These are phyloP conservation scores for Agrenia bidenticulata DNA, from an alignment of 2,888 invertebrate species.

Conservation along the genomic window DNA sequence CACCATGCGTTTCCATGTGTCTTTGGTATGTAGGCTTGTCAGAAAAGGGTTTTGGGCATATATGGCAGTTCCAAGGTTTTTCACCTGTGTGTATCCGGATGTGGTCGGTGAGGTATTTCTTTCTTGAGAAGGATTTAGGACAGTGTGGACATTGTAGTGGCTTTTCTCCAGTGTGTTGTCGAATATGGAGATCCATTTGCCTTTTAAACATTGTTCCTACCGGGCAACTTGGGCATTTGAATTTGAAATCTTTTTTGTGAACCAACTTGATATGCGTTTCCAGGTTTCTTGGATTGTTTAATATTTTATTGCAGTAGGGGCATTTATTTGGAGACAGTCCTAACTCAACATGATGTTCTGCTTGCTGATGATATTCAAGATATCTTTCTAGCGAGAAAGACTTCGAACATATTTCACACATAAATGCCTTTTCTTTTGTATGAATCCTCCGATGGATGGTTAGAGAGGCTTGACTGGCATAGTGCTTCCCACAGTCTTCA, in stretches of 20 bases:
- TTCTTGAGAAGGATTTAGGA: slow-evolving; percentile 21
- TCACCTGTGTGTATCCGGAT: slow-evolving; percentile 23
- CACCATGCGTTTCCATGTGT: slow-evolving; percentile 33
- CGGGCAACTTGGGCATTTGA: neutral
- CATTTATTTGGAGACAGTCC: slow-evolving; percentile 23
- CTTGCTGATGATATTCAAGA: slow-evolving; percentile 20
- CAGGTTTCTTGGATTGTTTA: neutral
- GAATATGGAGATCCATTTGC: slow-evolving; percentile 16
- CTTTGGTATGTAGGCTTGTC: slow-evolving; percentile 32
- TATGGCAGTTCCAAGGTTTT: slow-evolving; percentile 30
- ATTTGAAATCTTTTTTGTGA: slow-evolving; percentile 2
- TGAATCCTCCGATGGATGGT: neutral
- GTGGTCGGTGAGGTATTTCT: slow-evolving; percentile 22
- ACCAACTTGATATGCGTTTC: neutral
- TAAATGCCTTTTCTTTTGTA: neutral
- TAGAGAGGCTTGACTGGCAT: neutral
- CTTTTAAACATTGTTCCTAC: neutral
- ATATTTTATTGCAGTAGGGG: slow-evolving; percentile 14
- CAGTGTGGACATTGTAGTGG: slow-evolving; percentile 20
- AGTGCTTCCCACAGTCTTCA: neutral
- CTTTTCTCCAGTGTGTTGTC: slow-evolving; percentile 13
- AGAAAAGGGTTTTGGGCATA: slow-evolving; percentile 30
- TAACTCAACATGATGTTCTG: slow-evolving; percentile 21
- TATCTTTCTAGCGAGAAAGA: slow-evolving; percentile 13
- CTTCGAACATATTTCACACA: slow-evolving; percentile 28